Evolutionary conservation across 2,888 invertebrate genomes (phyloP), one percentile per base, ranked within the genome.

Genomic region (Operophtera brumata): DNA sequence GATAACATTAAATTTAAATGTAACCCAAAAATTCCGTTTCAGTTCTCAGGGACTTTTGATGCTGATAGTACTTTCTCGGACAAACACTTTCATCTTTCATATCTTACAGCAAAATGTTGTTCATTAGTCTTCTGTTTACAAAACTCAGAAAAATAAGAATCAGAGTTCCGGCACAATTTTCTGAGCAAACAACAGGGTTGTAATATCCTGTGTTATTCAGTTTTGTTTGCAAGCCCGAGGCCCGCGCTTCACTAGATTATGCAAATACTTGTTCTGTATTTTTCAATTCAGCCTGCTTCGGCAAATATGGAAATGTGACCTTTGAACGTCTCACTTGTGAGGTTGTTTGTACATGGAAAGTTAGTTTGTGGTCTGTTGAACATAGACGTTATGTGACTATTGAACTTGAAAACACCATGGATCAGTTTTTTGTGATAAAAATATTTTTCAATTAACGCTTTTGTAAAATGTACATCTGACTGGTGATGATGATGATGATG

Each of bases 301-400:
- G 46, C 47, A 50, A 52, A 58, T 54, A 60, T 58, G 59, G 44
- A 57, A 54, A 64, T 57, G 42, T 52, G 51, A 57, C 59, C 59
- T 61, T 61, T 57, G 25, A 35, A 46, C 42, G 11, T 51, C 35
- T 35, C 26, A 41, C 41, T 49, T 51, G 28, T 4, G 28, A 37
- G 39, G 9, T 26, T 30, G 44, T 32, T 11, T 13, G 10, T n/a
- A n/a, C 34, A 10, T 34, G 1, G n/a, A 47, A 34, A 41, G 40
- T 30, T 36, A 36, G 1, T 7, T 6, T 36, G 36, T 36, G 4
- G 4, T 20, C 4, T 8, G 30, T 30, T 30, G 5, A 30, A 30
- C 30, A 9, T 30, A 8, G 10, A 30, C 8, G 8, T 30, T 30
- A 30, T 0, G 30, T 6, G 8, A 8, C 30, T 8, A 30, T 9